Evolutionary conservation across 2,888 invertebrate species (phyloP).

Genomic region (Synanthedon formicaeformis): DNA sequence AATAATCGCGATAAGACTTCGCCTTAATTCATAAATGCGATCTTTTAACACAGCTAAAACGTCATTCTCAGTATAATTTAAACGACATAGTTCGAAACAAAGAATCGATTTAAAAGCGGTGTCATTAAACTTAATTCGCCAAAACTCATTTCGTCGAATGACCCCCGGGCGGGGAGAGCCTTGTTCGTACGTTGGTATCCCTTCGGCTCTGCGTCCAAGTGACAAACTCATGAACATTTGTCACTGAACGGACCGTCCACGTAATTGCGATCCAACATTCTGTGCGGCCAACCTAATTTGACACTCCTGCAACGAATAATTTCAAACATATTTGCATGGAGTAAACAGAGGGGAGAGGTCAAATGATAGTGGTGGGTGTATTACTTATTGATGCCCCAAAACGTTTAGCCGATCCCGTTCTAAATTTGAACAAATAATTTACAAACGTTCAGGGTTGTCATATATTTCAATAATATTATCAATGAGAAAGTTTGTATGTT

Average conservation of each 20-base stretch:
- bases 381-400: constrained; percentile 68
- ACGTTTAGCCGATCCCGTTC: constrained; percentile 65
- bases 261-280: constrained; percentile 53
- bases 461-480: constrained; percentile 1
- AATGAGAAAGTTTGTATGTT: no score
- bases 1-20: no score
- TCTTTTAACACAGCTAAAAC: no score
- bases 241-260: constrained; percentile 57
- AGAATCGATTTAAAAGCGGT: constrained; percentile 28
- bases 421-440: constrained; percentile 70
- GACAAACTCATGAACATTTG: constrained; percentile 71
- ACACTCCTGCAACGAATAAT: constrained; percentile 15
- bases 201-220: constrained; percentile 36
- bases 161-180: constrained; percentile 34
- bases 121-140: constrained; percentile 46
- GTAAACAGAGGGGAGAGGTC: constrained; percentile 17
- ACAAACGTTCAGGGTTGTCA: constrained; percentile 62
- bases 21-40: no score
- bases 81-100: neutral
- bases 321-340: neutral
- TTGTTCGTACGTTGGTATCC: constrained; percentile 23
- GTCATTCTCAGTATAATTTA: neutral
- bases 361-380: constrained; percentile 25
- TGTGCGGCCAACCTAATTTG: constrained; percentile 29
- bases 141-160: constrained; percentile 26